A percentile compares a stretch with the other conserved stretches of the same genome.
These are phyloP conservation scores for Gymnogyps californianus DNA, from an alignment of 2,113 vertebrate genomes.

Conservation along the genomic window DNA sequence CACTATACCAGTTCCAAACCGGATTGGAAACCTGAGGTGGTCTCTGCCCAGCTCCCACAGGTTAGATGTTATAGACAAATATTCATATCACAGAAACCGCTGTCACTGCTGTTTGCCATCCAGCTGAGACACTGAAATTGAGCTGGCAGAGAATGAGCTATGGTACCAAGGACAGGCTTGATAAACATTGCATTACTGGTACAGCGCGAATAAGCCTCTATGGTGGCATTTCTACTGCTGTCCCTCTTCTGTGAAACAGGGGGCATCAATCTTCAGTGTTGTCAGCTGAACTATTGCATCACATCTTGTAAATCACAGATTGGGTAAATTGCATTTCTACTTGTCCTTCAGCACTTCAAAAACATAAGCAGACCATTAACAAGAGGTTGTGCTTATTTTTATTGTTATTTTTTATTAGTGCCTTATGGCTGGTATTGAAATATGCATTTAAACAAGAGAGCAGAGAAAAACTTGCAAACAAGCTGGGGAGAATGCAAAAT, in stretches of 20 bases:
- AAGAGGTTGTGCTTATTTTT: neutral
- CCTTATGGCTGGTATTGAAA: neutral
- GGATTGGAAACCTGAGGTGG: neutral
- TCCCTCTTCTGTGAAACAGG: neutral
- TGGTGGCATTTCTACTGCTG: neutral
- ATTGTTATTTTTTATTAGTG: neutral
- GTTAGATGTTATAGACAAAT: neutral
- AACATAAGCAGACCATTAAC: neutral
- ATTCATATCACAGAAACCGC: neutral
- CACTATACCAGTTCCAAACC: neutral
- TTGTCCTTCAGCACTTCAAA: conserved; percentile 3
- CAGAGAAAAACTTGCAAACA: neutral
- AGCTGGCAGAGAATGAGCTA: neutral
- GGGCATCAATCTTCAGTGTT: neutral
- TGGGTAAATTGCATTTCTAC: neutral
- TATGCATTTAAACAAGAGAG: neutral
- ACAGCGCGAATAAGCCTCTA: neutral
- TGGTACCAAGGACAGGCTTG: neutral
- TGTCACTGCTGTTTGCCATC: neutral
- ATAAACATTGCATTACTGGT: neutral
- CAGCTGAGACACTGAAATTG: neutral
- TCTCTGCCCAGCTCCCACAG: neutral
- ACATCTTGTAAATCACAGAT: neutral
- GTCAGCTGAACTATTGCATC: neutral
- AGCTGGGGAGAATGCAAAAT: neutral